phyloP scores from a whole-genome alignment of 2,888 invertebrate species.

The Hipparchia sbordonii region DNA sequence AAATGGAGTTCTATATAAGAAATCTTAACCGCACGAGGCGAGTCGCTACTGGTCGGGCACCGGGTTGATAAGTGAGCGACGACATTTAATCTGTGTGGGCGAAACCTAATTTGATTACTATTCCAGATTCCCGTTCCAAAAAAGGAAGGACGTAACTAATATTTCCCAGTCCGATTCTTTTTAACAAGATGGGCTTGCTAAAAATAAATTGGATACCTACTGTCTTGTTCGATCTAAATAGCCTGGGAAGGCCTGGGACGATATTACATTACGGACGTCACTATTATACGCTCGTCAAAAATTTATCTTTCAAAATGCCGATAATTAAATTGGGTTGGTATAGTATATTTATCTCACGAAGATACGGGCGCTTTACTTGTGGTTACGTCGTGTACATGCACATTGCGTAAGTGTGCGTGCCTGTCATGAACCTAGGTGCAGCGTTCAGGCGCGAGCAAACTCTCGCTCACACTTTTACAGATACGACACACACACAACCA shows the following conservation, averaged over 20 bases:
- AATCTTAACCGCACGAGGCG: no score
- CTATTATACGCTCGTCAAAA: slow-evolving; percentile 6
- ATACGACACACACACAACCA: no score
- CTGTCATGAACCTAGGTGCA: no score
- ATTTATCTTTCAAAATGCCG: slow-evolving; percentile 5
- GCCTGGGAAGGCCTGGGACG: slow-evolving; percentile 5
- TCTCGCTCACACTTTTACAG: no score
- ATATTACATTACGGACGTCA: slow-evolving; percentile 11
- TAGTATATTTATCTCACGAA: no score
- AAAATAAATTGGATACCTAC: slow-evolving; percentile 14
- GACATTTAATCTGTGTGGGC: neutral
- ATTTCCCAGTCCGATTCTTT: slow-evolving; percentile 8
- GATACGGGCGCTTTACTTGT: no score
- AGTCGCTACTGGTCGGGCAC: neutral
- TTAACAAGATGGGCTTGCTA: slow-evolving; percentile 16
- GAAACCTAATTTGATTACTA: slow-evolving; percentile 1
- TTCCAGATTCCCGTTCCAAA: slow-evolving; percentile 4
- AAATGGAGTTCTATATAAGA: no score
- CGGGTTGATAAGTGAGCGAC: neutral
- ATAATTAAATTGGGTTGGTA: neutral
- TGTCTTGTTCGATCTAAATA: slow-evolving; percentile 13
- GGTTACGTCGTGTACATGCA: no score
- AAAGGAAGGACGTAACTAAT: neutral
- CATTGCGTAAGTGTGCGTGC: no score
- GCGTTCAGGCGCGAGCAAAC: no score